Evolutionary conservation across 1,140 invertebrate genomes (phyloP).

Genomic region (Platyscapa corneri): DNA sequence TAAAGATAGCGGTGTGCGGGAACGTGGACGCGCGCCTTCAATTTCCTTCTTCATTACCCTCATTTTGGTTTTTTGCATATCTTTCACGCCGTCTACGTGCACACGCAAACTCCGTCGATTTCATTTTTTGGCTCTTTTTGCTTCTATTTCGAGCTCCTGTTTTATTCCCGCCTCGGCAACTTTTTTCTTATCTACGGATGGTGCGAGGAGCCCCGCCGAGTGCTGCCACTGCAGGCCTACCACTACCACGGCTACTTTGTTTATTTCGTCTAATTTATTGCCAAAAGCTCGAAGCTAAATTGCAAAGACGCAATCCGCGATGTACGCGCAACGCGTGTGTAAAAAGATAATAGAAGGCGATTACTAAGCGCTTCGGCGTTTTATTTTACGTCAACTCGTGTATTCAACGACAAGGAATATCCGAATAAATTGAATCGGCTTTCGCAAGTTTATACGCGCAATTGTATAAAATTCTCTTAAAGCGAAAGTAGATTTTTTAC

Average conservation of each 20-base stretch:
- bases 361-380: too few species aligned
- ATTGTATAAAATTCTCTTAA: too few species aligned
- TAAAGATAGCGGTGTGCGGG: slow-evolving; percentile 40
- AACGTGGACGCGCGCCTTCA: slow-evolving; percentile 18
- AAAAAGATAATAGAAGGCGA: too few species aligned
- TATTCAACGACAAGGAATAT: too few species aligned
- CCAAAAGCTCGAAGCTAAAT: background rate
- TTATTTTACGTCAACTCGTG: too few species aligned
- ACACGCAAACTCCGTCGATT: background rate
- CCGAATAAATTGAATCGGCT: too few species aligned
- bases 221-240: too few species aligned
- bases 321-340: too few species aligned
- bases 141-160: background rate
- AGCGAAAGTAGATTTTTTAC: too few species aligned
- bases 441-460: too few species aligned
- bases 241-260: too few species aligned
- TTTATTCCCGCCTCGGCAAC: background rate
- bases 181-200: background rate
- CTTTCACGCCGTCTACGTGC: background rate
- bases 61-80: slow-evolving; percentile 40
- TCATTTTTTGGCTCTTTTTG: too few species aligned
- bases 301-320: background rate
- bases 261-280: background rate
- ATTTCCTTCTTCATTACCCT: slow-evolving; percentile 48
- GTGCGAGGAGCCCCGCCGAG: background rate